Conservation (phyloP, 2,113 vertebrate genomes). For the Nycticebus coucang region DNA sequence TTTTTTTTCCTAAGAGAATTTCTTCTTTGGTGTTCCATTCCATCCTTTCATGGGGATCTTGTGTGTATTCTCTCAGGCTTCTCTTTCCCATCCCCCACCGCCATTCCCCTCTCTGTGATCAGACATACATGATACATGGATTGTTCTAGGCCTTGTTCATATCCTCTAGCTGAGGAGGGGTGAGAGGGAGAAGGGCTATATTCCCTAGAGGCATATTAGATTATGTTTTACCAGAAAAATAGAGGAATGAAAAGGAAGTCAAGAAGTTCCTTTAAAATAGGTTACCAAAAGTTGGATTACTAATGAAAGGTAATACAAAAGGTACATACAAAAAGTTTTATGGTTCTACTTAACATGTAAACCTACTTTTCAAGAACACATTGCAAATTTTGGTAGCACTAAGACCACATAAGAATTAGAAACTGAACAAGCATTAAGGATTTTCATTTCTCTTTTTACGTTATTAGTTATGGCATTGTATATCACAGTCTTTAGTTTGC, state of each 20-base stretch:
- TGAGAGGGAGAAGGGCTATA: neutral
- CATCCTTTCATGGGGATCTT: neutral
- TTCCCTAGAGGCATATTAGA: neutral
- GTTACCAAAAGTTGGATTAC: neutral
- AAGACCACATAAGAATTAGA: neutral
- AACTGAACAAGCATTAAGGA: neutral
- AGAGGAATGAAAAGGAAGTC: neutral
- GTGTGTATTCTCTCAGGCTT: no score
- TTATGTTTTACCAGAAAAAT: neutral
- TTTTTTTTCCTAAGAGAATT: neutral
- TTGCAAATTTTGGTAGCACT: neutral
- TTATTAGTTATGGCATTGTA: neutral
- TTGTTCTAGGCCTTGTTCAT: neutral
- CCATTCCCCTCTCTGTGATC: rapidly evolving
- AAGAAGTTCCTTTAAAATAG: neutral
- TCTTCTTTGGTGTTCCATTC: neutral
- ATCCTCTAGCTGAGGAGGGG: neutral
- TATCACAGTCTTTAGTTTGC: neutral
- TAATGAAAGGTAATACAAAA: no score
- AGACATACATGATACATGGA: neutral
- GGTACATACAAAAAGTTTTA: neutral
- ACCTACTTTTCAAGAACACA: neutral
- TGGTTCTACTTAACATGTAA: neutral
- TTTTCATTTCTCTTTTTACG: neutral
- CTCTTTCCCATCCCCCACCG: no score